Base-by-base conservation (phyloP, 2,797 vertebrate species). In the Benthosema pterotum region DNA sequence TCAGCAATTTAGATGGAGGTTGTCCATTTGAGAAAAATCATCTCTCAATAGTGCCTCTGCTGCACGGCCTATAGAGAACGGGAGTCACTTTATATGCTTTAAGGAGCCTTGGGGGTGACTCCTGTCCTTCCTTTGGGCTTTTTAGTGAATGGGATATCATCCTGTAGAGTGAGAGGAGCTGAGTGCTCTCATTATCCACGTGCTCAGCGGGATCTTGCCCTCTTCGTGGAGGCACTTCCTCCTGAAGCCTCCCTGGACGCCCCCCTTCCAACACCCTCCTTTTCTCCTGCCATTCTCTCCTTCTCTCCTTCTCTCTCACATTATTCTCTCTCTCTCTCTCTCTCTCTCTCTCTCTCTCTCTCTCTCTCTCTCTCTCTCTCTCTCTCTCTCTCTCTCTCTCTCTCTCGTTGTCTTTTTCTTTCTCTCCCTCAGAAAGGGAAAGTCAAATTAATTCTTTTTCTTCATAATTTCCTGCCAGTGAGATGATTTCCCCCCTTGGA, bases 401-500 rank as follows among this genome's bases (percentile, higher is more conserved):
- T 46, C 17, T 57, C 32, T 38, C 32, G 32, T 38, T 38, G 32
- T 38, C 32, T 38, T 38, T 38, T 38, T 56, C 28, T 38, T 8
- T 79, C 68, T 66, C 72, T 73, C 69, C 70, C 80, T 67, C 74
- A 68, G n/a, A n/a, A 71, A 88, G 85, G 81, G 63, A 88, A 89
- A 89, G 88, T 91, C 88, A 89, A 82, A 90, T 90, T 84, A 80
- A 89, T 87, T 85, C 65, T 86, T 90, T 85, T 83, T 82, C 75
- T 83, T 82, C 75, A 83, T 87, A 88, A 90, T 92, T 88, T 89
- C 86, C 85, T 86, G 87, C 85, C 85, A 56, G 74, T 13, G 32
- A 78, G 62, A 84, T 83, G n/a, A n/a, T n/a, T n/a, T 69, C 74
- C 71, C 76, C 80, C 83, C 77, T 75, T 55, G 22, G 84, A 88